Evolutionary conservation across 2,113 vertebrate genomes (phyloP).

Genomic region (Poeciliopsis turrubarensis): DNA sequence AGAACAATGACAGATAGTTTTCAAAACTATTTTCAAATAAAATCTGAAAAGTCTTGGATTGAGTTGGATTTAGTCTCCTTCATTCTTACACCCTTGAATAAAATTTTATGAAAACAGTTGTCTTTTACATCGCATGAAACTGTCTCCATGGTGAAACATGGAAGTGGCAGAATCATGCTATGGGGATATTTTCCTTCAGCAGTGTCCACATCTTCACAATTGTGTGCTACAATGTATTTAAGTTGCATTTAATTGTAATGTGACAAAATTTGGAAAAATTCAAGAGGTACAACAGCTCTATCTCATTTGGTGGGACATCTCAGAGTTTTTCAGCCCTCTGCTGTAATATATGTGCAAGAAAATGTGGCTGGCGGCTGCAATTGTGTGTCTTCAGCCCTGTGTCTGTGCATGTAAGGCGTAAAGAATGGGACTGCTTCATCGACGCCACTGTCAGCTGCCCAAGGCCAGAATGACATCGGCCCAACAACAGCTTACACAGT

Average conservation of each 20-base stretch:
- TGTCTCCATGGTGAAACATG: neutral
- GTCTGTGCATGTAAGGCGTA: conserved; percentile 46
- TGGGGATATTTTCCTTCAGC: neutral
- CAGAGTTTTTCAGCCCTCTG: conserved; percentile 13
- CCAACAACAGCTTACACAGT: conserved; percentile 74
- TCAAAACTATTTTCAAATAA: no score
- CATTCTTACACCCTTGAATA: no score
- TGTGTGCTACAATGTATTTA: neutral
- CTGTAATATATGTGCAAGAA: conserved; percentile 30
- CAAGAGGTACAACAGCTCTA: neutral
- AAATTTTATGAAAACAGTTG: no score
- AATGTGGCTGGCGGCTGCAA: conserved; percentile 1
- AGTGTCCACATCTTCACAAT: neutral
- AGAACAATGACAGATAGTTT: no score
- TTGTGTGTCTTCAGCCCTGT: conserved; percentile 37
- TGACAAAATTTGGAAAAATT: neutral
- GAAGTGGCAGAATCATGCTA: neutral
- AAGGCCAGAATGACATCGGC: conserved; percentile 69
- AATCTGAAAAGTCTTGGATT: no score
- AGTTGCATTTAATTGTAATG: no score
- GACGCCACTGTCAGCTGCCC: conserved; percentile 65
- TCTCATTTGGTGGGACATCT: conserved; percentile 3
- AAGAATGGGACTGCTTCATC: conserved; percentile 79
- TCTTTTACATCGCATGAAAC: neutral
- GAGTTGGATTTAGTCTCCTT: neutral